Percentiles rank a stretch among this genome's conserved stretches.
These are phyloP conservation scores for Equus przewalskii DNA, from an alignment of 2,113 vertebrate genomes.

Conservation along the genomic window DNA sequence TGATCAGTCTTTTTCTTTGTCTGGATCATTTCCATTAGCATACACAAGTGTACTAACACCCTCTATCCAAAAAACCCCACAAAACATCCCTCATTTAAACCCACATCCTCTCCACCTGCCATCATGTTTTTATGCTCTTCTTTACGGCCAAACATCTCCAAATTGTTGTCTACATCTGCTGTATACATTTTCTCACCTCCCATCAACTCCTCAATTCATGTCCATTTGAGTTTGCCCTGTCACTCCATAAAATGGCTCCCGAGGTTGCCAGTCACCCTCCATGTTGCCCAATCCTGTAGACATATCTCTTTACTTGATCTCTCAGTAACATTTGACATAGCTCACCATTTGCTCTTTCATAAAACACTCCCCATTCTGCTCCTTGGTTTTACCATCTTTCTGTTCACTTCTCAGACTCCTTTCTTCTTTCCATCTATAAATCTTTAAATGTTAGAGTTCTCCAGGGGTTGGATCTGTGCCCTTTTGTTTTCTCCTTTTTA, in stretches of 20 bases:
- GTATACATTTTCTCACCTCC: slow-evolving; percentile 10
- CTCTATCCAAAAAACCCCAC: not conserved
- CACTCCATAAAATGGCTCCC: slow-evolving; percentile 16
- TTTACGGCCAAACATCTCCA: not conserved
- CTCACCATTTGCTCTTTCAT: not conserved
- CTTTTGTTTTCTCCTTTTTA: slow-evolving; percentile 51
- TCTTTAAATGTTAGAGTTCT: slow-evolving; percentile 12
- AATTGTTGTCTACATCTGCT: not conserved
- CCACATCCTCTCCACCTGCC: not conserved
- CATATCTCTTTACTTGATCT: not conserved
- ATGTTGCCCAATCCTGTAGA: not conserved
- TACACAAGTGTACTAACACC: not conserved
- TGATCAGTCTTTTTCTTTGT: slow-evolving; percentile 4
- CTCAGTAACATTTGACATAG: not conserved
- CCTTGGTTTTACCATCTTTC: not conserved
- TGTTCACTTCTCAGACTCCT: not conserved
- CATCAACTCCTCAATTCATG: not conserved
- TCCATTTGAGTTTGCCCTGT: not conserved
- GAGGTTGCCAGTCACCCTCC: not conserved
- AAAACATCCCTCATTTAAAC: not conserved
- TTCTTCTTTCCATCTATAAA: slow-evolving; percentile 31
- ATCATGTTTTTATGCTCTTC: slow-evolving; percentile 11
- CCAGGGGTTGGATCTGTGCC: not conserved
- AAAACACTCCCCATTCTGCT: not conserved
- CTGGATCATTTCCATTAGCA: slow-evolving; percentile 2